These are phyloP conservation scores for Cataglyphis livida DNA, from an alignment of 2,888 invertebrate species.

Conservation along the genomic window DNA sequence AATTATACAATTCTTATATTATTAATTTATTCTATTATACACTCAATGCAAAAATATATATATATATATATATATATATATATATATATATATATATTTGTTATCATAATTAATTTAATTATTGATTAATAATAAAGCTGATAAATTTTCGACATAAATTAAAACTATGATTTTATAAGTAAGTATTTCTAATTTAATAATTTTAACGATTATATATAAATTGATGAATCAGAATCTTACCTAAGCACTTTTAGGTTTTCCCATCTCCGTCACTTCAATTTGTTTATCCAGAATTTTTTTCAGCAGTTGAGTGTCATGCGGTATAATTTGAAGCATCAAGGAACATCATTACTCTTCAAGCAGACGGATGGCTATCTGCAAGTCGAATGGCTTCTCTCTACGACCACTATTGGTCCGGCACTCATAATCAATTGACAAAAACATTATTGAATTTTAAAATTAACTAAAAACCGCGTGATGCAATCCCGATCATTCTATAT, in stretches of 20 bases:
- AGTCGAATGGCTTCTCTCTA: neutral
- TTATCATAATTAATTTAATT: slow-evolving; percentile 17
- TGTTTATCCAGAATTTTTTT: slow-evolving; percentile 31
- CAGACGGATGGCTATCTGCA: neutral
- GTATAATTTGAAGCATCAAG: neutral
- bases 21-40: slow-evolving; percentile 1
- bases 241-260: slow-evolving; percentile 63
- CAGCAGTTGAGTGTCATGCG: slow-evolving; percentile 18
- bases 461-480: neutral
- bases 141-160: neutral
- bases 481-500: slow-evolving; percentile 7
- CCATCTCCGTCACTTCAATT: slow-evolving; percentile 59
- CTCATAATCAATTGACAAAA: slow-evolving; percentile 6
- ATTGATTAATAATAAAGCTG: neutral
- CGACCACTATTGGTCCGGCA: neutral
- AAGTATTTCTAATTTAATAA: neutral
- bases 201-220: neutral
- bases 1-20: neutral
- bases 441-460: neutral
- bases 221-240: slow-evolving; percentile 59
- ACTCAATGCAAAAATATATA: neutral
- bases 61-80: neutral
- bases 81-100: too few species aligned
- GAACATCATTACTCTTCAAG: slow-evolving; percentile 50
- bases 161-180: neutral